Base-by-base conservation (phyloP, 30 jellyfish, hydroid and myxozoan genomes). In the Pseudorhiza aurosa region DNA sequence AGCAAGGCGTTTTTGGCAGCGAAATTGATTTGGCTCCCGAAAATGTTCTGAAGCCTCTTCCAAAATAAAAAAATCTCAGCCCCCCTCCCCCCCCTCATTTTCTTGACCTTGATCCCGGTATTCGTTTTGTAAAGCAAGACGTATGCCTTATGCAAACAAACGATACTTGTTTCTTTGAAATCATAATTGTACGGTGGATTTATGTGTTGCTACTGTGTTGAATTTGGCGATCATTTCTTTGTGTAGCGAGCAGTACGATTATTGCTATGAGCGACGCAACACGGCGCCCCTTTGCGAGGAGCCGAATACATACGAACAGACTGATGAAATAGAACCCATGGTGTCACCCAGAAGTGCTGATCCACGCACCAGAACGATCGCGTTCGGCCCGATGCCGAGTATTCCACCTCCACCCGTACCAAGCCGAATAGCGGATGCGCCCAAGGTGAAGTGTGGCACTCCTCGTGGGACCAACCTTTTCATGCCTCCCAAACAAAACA, bases 361-460 rank as follows among this genome's bases (percentile, higher is more conserved):
- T 2, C 25, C 74, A 0, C 21, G 31, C 29, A 24, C 81, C 19
- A 8, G 71, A 10, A 42, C 24, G 33, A 31, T 14, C 42, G 49
- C 45, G 79, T 1, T n/a, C 31, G 4, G 1, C 18, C 64, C 57
- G 5, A 47, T 18, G 32, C 80, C 79, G 40, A 25, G 14, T 11
- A 30, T 19, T 0, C 87, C 88, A 7, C 87, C 87, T 2, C 87
- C 87, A 25, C 10, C 74, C 25, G 19, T 55, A 12, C 87, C 87
- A 11, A 7, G 24, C 26, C 31, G 76, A 42, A 17, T 22, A 4
- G 46, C 53, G 8, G 14, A 15, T 14, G 15, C 28, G 32, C 76
- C 74, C 17, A 58, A 65, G 39, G 12, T 14, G 4, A 58, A 24
- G 8, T 8, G 32, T 21, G 25, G 32, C 11, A 24, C 35, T 22